Percentiles rank a stretch among this genome's conserved stretches.
Evolutionary conservation across 2,113 vertebrate species (phyloP).

Genomic region (Smithornis capensis): DNA sequence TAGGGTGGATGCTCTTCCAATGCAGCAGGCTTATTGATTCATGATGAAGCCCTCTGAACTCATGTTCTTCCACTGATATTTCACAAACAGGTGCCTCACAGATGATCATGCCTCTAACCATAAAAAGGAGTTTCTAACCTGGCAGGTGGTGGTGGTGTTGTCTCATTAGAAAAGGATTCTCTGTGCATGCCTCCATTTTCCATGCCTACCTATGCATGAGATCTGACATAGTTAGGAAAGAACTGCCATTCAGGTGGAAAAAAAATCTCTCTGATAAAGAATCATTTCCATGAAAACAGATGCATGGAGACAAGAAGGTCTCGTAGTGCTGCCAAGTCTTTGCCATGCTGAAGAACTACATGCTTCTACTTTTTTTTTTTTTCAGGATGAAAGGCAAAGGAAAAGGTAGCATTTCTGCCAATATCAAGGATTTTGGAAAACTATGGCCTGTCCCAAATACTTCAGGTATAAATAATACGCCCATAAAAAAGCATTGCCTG

Average conservation of each 20-base stretch:
- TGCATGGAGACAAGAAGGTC: not conserved
- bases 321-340: not conserved
- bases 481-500: fast-evolving
- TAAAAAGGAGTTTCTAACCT: not conserved
- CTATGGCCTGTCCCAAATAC: not conserved
- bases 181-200: not conserved
- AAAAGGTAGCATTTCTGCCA: not conserved
- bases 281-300: not conserved
- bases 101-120: not conserved
- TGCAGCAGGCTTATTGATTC: fast-evolving
- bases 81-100: not conserved
- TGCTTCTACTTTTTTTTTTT: not conserved
- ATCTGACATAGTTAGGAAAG: not conserved
- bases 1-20: not conserved
- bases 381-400: not conserved
- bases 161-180: not conserved
- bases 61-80: fast-evolving
- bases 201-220: not conserved
- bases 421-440: not conserved
- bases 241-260: not conserved
- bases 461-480: not conserved
- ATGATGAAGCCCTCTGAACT: not conserved
- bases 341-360: not conserved
- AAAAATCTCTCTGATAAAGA: not conserved
- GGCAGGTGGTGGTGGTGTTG: not conserved